Evolutionary conservation across 2,888 invertebrate genomes (phyloP).

Genomic region (Blastobasis adustella): DNA sequence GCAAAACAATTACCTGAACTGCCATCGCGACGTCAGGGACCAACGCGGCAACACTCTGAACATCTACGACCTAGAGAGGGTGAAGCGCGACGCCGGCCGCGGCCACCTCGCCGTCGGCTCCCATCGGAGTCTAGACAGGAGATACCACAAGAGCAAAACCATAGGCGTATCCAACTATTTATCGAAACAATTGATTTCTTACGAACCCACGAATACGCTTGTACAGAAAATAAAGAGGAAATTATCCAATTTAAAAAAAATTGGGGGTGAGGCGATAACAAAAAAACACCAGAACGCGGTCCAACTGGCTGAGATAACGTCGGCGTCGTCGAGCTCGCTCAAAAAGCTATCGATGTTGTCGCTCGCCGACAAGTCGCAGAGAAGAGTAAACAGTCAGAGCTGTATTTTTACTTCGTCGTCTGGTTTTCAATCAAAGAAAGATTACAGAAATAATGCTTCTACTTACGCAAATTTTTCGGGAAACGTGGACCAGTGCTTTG

Average conservation of each 20-base stretch:
- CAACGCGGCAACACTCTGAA: slow-evolving; percentile 60
- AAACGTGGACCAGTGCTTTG: slow-evolving; percentile 68
- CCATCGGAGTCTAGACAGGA: slow-evolving; percentile 67
- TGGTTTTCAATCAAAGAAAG: slow-evolving; percentile 54
- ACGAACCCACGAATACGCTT: slow-evolving; percentile 63
- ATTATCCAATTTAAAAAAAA: slow-evolving; percentile 67
- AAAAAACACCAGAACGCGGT: slow-evolving; percentile 67
- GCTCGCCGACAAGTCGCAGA: slow-evolving; percentile 58
- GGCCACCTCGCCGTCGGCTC: slow-evolving; percentile 47
- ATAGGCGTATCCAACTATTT: slow-evolving; percentile 66
- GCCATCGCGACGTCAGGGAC: slow-evolving; percentile 43
- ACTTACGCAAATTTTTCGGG: slow-evolving; percentile 67
- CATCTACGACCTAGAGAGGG: slow-evolving; percentile 63
- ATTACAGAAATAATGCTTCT: slow-evolving; percentile 49
- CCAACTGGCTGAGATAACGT: slow-evolving; percentile 65
- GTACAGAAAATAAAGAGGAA: slow-evolving; percentile 70
- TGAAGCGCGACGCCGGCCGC: slow-evolving; percentile 55
- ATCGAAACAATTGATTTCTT: slow-evolving; percentile 67
- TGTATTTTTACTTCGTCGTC: slow-evolving; percentile 53
- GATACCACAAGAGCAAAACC: slow-evolving; percentile 61
- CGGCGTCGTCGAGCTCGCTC: slow-evolving; percentile 59
- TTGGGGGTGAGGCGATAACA: slow-evolving; percentile 59
- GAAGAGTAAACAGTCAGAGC: slow-evolving; percentile 61
- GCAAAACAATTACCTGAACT: slow-evolving; percentile 62
- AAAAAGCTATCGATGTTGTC: slow-evolving; percentile 66